Evolutionary conservation across 2,113 vertebrate species (phyloP), one percentile per base, ranked within the genome.

Genomic region (Pseudorasbora parva): DNA sequence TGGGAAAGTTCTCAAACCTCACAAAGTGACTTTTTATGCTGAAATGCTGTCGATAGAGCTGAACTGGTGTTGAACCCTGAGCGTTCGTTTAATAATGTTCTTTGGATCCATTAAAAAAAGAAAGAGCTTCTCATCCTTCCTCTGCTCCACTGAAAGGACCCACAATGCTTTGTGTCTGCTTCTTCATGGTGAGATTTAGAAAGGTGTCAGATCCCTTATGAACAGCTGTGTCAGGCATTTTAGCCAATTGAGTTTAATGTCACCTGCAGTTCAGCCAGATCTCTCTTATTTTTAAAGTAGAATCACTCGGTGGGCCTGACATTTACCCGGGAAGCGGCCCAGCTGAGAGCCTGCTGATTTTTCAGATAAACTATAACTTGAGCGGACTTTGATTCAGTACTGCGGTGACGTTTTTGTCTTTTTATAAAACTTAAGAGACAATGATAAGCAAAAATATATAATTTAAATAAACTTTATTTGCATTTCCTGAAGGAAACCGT

Each of bases 301-400:
- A 89, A 89, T 85, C 88, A 77, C 89, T 89, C 74, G 77, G 62
- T 85, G 84, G 82, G 78, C 82, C 82, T 92, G 92, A 90, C 92
- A 91, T 92, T 91, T 90, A 90, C 73, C 75, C 14, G 4, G 21
- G 0, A 59, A 57, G 56, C 19, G n/a, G 30, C 49, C 49, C 33
- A 56, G 11, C 33, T 45, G 69, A 73, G 69, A 59, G 5, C 14
- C 23, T 11, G 25, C 59, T 23, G 43, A 51, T n/a, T 60, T 15
- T 25, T 25, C 17, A 66, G 66, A 37, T 74, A 25, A 43, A 79
- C 71, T 73, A 51, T 45, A 59, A 41, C n/a, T 82, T 56, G 25
- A 27, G 56, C 47, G 41, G 9, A 37, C 45, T 62, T 64, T 7
- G 3, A 8, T 19, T 19, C 1, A 19, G 11, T 15, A 17, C 49